Evolutionary conservation across 2,888 invertebrate genomes (phyloP), one percentile per base, ranked within the genome.

Genomic region (Ramazzottius varieornatus): DNA sequence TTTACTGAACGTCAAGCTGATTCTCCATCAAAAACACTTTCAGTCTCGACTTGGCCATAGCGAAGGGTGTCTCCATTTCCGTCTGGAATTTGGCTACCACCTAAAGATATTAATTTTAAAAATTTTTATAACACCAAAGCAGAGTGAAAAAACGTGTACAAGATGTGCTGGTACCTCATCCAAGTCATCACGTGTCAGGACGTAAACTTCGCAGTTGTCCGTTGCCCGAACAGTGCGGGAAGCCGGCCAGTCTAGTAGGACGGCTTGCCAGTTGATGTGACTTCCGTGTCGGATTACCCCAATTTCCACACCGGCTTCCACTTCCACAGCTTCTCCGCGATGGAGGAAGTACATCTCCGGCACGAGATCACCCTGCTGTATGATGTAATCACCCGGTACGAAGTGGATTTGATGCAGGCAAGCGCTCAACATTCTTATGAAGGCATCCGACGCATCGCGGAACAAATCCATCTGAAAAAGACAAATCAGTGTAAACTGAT

Each of bases 301-400:
- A 29, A 54, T 54, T 24, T 54, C 54, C 29, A 54, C 54, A 29
- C 54, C 54, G 20, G n/a, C 24, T 24, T 54, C 54, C 54, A 54
- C 54, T 29, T 54, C 54, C 54, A 54, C 54, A 4, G 29, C 66
- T 33, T 66, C 66, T 20, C 69, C 69, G 24, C 65, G 65, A 34
- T 66, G 65, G 33, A 69, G 40, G 34, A 65, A 69, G 64, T 64
- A 67, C n/a, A 68, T 34, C 33, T 67, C 65, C 8, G 40, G 20
- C 46, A 66, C 67, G 1, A 69, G 40, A 64, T 69, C 69, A 32
- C 68, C 69, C 46, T 68, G 67, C 33, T 63, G 33, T 24, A 67
- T 65, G 32, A 69, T 66, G 64, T 63, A 65, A 63, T 69, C 68
- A 16, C 68, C 68, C 32, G 67, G 67, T 29, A 67, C 33, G 64